Base-by-base conservation (phyloP, 2,113 vertebrate genomes). In the Macroglossus sobrinus region DNA sequence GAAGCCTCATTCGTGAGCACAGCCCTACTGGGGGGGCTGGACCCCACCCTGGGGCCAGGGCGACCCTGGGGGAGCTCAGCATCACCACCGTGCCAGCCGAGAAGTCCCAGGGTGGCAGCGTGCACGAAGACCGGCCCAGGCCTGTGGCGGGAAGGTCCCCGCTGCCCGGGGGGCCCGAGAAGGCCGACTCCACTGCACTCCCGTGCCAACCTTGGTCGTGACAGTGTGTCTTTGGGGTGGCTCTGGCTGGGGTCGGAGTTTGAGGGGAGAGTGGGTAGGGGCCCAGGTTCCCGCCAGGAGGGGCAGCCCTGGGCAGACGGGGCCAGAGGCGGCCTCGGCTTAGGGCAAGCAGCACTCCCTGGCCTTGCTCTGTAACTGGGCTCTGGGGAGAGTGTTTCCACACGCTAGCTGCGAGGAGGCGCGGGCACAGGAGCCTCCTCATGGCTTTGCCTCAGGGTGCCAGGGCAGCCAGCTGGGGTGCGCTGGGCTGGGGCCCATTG, bases 361-460 rank as follows among this genome's bases (percentile, higher is more conserved):
- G 59, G 92, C 24, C 30, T 69, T 71, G 71, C 86, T 79, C 75
- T 93, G 21, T 59, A 72, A 97, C 89, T 57, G 86, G 84, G 90
- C n/a, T 93, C 59, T 40, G 5, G 38, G 92, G 89, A 96, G 88
- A 81, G 63, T 35, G 86, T 47, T 92, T 93, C 84, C 59, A 35
- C 24, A 68, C 0, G 8, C 21, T 69, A 55, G 82, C 63, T 94
- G 15, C 38, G 35, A 87, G 80, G 75, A 72, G n/a, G 69, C 76
- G 45, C 71, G n/a, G 69, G 79, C 68, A 61, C 22, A 43, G 74
- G 63, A 47, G 12, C 76, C 88, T 74, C 89, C 68, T 63, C n/a
- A 40, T 57, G 47, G 66, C 92, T 76, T 45, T 7, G 21, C 55
- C 12, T 22, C 40, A 0, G 14, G 33, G 53, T 30, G 57, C 24